Evolutionary conservation across 2,113 vertebrate species (phyloP).

Genomic region (Centropus unirufus): DNA sequence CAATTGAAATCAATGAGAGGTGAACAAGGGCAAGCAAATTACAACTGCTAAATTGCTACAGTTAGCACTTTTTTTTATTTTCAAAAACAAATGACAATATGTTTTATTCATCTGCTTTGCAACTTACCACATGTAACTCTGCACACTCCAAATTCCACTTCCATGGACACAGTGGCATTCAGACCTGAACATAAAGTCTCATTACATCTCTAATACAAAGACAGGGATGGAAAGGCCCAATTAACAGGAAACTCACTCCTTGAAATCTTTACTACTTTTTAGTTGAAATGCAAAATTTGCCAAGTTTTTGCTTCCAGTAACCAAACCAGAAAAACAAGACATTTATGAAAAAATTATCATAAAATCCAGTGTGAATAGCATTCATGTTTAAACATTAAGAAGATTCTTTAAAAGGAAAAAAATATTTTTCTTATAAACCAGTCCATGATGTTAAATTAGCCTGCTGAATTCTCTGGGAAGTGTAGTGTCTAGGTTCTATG

Average conservation of each 20-base stretch:
- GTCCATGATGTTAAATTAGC: background rate
- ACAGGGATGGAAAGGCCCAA: background rate
- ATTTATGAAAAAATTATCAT: background rate
- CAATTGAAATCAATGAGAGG: conserved; percentile 67
- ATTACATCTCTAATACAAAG: conserved; percentile 5
- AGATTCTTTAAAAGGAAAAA: background rate
- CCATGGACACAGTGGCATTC: conserved; percentile 20
- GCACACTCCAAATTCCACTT: conserved; percentile 69
- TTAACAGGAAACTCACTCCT: background rate
- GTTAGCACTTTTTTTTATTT: conserved; percentile 33
- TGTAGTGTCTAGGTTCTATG: background rate
- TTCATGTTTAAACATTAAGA: background rate
- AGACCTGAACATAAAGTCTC: conserved; percentile 57
- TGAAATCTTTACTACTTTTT: background rate
- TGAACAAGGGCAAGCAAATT: conserved; percentile 55
- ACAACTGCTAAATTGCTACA: conserved; percentile 52
- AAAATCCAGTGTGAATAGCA: background rate
- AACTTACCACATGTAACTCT: conserved; percentile 75
- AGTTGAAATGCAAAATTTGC: background rate
- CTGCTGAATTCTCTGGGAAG: background rate
- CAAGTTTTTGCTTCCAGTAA: background rate
- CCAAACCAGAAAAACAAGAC: background rate
- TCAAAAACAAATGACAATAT: background rate
- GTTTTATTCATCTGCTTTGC: conserved; percentile 44
- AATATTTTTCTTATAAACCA: background rate